A percentile compares a stretch with the other conserved stretches of the same genome.
phyloP scores from a whole-genome alignment of 2,113 vertebrate genomes.

The Pleuronectes platessa region DNA sequence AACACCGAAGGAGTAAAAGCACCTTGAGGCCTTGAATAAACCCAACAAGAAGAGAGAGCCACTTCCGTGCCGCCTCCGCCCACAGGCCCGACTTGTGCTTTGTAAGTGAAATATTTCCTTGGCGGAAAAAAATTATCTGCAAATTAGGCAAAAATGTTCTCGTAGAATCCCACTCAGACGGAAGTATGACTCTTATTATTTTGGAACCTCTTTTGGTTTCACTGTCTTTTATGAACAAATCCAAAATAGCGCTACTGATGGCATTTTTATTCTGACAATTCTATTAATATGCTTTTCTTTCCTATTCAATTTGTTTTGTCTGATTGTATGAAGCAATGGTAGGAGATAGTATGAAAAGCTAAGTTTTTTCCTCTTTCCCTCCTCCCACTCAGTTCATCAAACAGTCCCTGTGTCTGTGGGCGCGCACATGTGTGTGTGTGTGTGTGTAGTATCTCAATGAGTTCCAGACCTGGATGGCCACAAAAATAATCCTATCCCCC shows the following conservation, averaged over 20 bases:
- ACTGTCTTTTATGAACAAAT: too few species aligned
- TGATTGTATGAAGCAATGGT: background rate
- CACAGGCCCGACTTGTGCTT: constrained; percentile 27
- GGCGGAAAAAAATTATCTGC: constrained; percentile 12
- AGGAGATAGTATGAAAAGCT: constrained; percentile 7
- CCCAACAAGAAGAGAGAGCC: constrained; percentile 48
- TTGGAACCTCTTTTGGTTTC: too few species aligned
- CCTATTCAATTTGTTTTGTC: background rate
- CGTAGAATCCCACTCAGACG: too few species aligned
- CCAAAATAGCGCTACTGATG: too few species aligned
- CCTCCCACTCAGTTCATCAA: constrained; percentile 49
- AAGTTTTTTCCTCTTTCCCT: constrained; percentile 21
- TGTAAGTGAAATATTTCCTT: constrained; percentile 26
- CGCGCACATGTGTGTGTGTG: constrained; percentile 14
- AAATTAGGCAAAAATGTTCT: background rate
- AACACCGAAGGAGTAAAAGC: constrained; percentile 54
- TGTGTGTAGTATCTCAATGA: constrained; percentile 63
- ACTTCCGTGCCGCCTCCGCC: constrained; percentile 41
- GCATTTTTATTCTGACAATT: too few species aligned
- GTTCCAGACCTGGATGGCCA: constrained; percentile 72
- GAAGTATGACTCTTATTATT: too few species aligned
- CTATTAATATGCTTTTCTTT: background rate
- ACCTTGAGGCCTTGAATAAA: constrained; percentile 49
- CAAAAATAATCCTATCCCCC: constrained; percentile 32
- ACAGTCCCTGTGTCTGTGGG: constrained; percentile 9